Base-by-base conservation (phyloP, 2,797 vertebrate genomes). In the Labroides dimidiatus region DNA sequence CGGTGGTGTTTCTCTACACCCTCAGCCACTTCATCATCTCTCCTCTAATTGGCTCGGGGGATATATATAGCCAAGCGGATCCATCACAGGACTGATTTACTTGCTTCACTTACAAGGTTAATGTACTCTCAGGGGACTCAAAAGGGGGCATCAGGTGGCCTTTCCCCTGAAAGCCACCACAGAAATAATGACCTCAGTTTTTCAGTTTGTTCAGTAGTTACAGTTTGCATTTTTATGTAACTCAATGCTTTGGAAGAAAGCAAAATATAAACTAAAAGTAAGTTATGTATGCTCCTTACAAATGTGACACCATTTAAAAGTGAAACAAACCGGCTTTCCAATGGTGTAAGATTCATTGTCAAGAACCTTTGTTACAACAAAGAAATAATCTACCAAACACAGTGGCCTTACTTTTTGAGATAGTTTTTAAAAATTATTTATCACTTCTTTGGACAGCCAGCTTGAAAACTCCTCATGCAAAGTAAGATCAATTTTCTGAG, bases 71-170 rank as follows among this genome's bases (percentile, higher is more conserved):
- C 77, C 49, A 6, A 64, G 64, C 58, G 63, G 63, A 69, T 77
- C 77, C 66, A 77, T 90, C 82, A 87, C 27, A 6, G 64, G 82
- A 81, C 79, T 85, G 82, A 86, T 90, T 90, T 89, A 75, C 72
- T 89, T 72, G 75, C 77, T 85, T 87, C 75, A 80, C 78, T 85
- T 90, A 83, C 79, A 89, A 88, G 84, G 79, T 81, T 89, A 89
- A 90, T 83, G 77, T 51, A 55, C 72, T 69, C 84, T 48, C 59
- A 27, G 53, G 72, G 82, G 79, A 70, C 62, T 17, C 2, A 11
- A 33, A 33, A 27, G 20, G 37, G 27, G 52, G n/a, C 66, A 66
- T 72, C 21, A 2, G 50, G 67, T 69, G 63, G 39, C 45, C 50
- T 63, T 66, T 64, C 62, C 14, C 9, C 20, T 13, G 10, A 21